phyloP scores from a whole-genome alignment of 2,113 vertebrate genomes.

The Sinocyclocheilus anophthalmus region DNA sequence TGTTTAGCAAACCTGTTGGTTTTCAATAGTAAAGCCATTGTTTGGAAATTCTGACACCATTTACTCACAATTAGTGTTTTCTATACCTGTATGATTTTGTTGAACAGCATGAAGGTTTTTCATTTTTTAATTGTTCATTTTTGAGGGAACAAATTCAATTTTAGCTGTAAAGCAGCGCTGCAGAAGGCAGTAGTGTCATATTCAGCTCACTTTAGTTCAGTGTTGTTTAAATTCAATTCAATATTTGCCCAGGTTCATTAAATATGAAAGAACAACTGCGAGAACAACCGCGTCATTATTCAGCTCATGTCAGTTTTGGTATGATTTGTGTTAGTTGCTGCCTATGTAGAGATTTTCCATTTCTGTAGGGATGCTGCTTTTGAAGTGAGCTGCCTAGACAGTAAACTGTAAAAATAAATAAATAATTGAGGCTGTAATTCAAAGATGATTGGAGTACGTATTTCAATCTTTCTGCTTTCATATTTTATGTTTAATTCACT shows the following conservation, averaged over 20 bases:
- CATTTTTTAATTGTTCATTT: no score
- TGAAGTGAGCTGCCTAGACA: background rate
- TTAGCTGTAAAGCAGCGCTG: no score
- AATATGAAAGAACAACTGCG: background rate
- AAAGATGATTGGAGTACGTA: background rate
- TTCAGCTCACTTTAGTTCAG: background rate
- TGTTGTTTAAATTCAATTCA: background rate
- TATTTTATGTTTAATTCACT: background rate
- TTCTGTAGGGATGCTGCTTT: no score
- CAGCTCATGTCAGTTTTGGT: background rate
- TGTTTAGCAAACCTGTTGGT: no score
- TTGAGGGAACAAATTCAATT: no score
- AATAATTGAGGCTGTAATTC: no score
- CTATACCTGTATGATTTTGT: no score
- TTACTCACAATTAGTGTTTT: no score
- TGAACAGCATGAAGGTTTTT: no score
- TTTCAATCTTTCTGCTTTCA: background rate
- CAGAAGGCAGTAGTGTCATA: background rate
- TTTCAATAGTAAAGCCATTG: no score
- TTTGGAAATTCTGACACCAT: no score
- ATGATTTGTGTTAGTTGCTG: background rate
- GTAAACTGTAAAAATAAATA: no score
- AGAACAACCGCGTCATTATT: background rate
- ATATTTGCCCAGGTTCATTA: background rate
- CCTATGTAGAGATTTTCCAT: background rate